These are phyloP conservation scores for Ferdinandea cuprea DNA, from an alignment of 2,888 invertebrate species.

Conservation along the genomic window DNA sequence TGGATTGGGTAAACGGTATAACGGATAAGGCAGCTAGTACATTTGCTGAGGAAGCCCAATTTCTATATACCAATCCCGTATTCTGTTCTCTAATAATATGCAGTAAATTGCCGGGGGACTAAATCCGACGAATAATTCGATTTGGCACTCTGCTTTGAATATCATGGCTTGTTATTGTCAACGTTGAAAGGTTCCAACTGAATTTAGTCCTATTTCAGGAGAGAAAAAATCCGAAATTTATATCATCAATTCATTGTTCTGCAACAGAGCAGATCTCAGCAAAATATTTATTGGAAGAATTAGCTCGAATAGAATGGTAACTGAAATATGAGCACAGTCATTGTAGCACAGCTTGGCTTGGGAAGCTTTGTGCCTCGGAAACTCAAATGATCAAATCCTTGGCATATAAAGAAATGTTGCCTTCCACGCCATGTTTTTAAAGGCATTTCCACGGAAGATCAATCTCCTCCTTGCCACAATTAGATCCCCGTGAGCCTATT, in stretches of 20 bases:
- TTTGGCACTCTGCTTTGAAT: conserved; percentile 39
- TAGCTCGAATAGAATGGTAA: too few species aligned
- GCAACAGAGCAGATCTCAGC: background rate
- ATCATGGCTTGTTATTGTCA: conserved; percentile 30
- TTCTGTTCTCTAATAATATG: conserved; percentile 44
- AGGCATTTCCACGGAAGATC: too few species aligned
- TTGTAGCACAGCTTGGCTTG: too few species aligned
- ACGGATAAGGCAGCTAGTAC: conserved; percentile 30
- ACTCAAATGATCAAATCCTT: too few species aligned
- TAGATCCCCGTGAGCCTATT: too few species aligned
- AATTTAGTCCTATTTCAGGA: background rate
- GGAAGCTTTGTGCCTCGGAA: too few species aligned
- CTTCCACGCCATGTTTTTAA: too few species aligned
- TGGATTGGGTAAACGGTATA: conserved; percentile 18
- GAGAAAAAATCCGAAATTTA: background rate
- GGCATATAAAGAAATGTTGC: too few species aligned
- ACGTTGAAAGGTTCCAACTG: background rate
- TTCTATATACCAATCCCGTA: conserved; percentile 13
- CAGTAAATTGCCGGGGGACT: conserved; percentile 58
- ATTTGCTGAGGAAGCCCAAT: conserved; percentile 27
- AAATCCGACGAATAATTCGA: conserved; percentile 63
- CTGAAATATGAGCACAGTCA: too few species aligned
- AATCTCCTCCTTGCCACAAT: too few species aligned
- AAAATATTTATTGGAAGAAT: background rate
- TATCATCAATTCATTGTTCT: background rate